Percentiles rank a stretch among this genome's conserved stretches.
Evolutionary conservation across 2,888 invertebrate species (phyloP).

Genomic region (Ennomos fuscantarius): DNA sequence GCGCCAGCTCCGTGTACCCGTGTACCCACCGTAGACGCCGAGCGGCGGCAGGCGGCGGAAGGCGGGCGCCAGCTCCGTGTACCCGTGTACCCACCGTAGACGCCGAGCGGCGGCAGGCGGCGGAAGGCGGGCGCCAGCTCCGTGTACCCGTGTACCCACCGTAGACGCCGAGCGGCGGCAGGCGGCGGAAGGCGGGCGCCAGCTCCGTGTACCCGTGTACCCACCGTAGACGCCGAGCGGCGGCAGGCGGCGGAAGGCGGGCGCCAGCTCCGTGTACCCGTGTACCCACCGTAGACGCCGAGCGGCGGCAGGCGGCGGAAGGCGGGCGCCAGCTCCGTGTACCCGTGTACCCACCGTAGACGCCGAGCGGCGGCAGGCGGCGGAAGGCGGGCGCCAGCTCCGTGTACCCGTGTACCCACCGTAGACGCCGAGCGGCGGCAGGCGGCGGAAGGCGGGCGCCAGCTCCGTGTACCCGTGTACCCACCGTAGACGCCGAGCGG

Average conservation of each 20-base stretch:
- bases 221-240: slow-evolving; percentile 40
- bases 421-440: slow-evolving; percentile 23
- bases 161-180: slow-evolving; percentile 23
- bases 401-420: too few relatives aligned
- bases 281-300: slow-evolving; percentile 43
- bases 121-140: too few relatives aligned
- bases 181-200: slow-evolving; percentile 38
- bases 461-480: too few relatives aligned
- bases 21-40: slow-evolving; percentile 43
- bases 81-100: slow-evolving; percentile 49
- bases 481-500: slow-evolving; percentile 40
- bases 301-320: slow-evolving; percentile 32
- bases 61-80: too few relatives aligned
- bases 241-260: slow-evolving; percentile 34
- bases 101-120: neutral
- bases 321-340: too few relatives aligned
- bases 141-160: too few relatives aligned
- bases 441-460: slow-evolving; percentile 38
- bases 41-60: slow-evolving; percentile 32
- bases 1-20: too few relatives aligned
- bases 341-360: slow-evolving; percentile 49
- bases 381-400: too few relatives aligned
- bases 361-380: neutral
- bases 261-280: too few relatives aligned
- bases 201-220: too few relatives aligned